Base-by-base conservation (phyloP, 2,113 vertebrate species). In the Aspidoscelis tigris region DNA sequence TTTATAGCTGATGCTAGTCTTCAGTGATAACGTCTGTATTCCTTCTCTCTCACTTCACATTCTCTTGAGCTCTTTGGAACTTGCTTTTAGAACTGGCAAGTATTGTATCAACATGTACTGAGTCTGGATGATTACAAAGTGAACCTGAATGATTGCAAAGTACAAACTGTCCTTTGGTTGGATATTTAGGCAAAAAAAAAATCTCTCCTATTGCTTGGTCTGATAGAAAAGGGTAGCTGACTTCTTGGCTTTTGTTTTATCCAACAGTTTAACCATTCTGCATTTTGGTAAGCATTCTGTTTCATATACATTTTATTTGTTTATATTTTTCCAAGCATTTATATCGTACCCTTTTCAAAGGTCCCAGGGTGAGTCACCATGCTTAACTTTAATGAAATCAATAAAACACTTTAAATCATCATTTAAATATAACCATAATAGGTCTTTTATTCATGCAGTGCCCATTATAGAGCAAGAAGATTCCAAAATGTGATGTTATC, bases 61-160 rank as follows among this genome's bases (percentile, higher is more conserved):
- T 89, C 41, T 74, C 82, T 55, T 55, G 88, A 3, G 82, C 72
- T 4, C 84, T 75, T 84, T 88, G 58, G 58, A 83, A 47, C 76
- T 58, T 39, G 82, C 72, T 86, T 50, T 41, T 61, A 24, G 82
- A 90, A 88, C 64, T 69, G 44, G 70, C 16, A 72, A 86, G 73
- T 20, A 84, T 16, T 70, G 80, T 80, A 93, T 77, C 70, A 83
- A 5, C 88, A 90, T 89, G 81, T 53, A 91, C 69, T n/a, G 11
- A 84, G 21, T 0, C 0, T 87, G 66, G 82, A 74, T 76, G 50
- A n/a, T 89, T 90, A 78, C 73, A 72, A 82, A 76, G 76, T 33
- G 58, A 61, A 61, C 58, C 58, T 61, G 11, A 61, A 16, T 18
- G 14, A 61, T 61, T 61, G 12, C 58, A 61, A 12, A 16, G 69